Evolutionary conservation across 2,797 vertebrate genomes (phyloP), one percentile per base, ranked within the genome.

Genomic region (Acrocephalus scirpaceus): DNA sequence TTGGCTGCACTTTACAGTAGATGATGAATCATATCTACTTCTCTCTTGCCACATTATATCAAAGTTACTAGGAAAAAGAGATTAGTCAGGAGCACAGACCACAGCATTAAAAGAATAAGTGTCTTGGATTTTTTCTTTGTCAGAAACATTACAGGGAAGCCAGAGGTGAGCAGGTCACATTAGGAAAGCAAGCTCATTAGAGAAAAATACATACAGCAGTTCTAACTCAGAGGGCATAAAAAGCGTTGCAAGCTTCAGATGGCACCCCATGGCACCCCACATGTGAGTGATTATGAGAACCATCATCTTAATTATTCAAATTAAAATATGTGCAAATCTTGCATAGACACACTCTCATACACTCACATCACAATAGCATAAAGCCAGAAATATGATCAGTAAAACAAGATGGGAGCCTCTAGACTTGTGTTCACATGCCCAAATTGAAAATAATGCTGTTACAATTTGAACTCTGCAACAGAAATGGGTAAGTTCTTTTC

Each of bases 11-110:
- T 96, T 96, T 78, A 80, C 48, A 77, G 61, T 48, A 88, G 53
- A 58, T 82, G 88, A 97, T 97, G 93, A 97, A 95, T 97, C 93
- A 96, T 85, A 96, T 90, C 94, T 96, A 78, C 84, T 95, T 90
- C 60, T 89, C 74, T 95, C 88, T 91, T 87, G 86, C 73, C 82
- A 92, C 71, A 92, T 12, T 69, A 60, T 69, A 89, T 90, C 82
- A 57, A 93, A 71, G 80, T 85, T 83, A 51, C 86, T 12, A 3
- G 80, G 51, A 57, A 93, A 89, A 96, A 96, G 56, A 95, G 70
- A 94, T 96, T 74, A 95, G 84, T 95, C 90, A 90, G 85, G 60
- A 94, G 71, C 75, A 53, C 56, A 95, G 77, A 87, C 67, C 79
- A 93, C 75, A 94, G 65, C 88, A 82, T 69, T 93, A 78, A 72